These are phyloP conservation scores for Xanthia togata DNA, from an alignment of 2,888 invertebrate genomes.

Conservation along the genomic window DNA sequence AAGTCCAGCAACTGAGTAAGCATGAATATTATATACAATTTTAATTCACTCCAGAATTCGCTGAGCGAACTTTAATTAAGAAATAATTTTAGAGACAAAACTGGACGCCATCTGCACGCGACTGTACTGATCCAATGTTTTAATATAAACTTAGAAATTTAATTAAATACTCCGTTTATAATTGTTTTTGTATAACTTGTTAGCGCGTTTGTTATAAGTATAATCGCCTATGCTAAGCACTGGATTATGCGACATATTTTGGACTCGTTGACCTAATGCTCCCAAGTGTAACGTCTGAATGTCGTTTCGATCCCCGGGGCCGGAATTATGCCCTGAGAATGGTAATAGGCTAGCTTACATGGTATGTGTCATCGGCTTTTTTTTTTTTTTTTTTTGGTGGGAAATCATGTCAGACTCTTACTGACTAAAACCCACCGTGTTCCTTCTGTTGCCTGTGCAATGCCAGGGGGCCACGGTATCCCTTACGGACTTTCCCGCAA, in stretches of 20 bases:
- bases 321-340: background rate
- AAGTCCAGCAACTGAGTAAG: slow-evolving; percentile 30
- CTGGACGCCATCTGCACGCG: slow-evolving; percentile 68
- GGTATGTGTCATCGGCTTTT: too few species aligned
- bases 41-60: slow-evolving; percentile 60
- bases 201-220: slow-evolving; percentile 22
- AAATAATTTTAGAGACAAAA: slow-evolving; percentile 69
- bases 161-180: slow-evolving; percentile 66
- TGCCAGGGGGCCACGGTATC: too few species aligned
- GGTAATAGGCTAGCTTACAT: background rate
- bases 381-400: too few species aligned
- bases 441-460: too few species aligned
- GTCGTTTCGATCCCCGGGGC: background rate
- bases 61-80: slow-evolving; percentile 71
- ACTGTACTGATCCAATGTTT: slow-evolving; percentile 63
- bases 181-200: slow-evolving; percentile 45
- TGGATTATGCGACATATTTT: background rate
- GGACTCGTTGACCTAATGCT: background rate
- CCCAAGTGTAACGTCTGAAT: too few species aligned
- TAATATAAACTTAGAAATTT: slow-evolving; percentile 68
- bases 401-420: too few species aligned
- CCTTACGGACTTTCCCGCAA: too few species aligned
- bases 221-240: slow-evolving; percentile 5
- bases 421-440: too few species aligned
- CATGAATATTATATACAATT: slow-evolving; percentile 66